Evolutionary conservation across 2,113 vertebrate species (phyloP), one percentile per base, ranked within the genome.

Genomic region (Misgurnus mizolepis): DNA sequence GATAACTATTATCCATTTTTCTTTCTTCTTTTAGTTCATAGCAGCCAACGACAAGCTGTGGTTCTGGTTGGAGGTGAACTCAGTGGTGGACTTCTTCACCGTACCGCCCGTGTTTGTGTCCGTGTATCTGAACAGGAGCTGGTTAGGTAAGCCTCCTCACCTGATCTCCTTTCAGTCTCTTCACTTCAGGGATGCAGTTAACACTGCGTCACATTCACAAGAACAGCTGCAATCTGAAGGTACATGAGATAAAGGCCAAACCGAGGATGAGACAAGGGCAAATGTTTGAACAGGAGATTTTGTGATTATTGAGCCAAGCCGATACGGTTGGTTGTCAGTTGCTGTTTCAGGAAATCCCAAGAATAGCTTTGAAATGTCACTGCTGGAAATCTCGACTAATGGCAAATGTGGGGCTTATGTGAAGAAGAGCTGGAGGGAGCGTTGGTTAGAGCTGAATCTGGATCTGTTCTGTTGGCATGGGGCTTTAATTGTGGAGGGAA

Each of bases 31-130:
- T 76, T 91, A 99, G 97, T 99, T 99, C 89, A 99, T 99, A 90
- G 97, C 97, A 90, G 98, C 98, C 93, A 99, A 98, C 41, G 98
- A 99, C 90, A 99, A 99, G 89, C 94, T 99, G 85, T 99, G 98
- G 98, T 99, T 99, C 92, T 99, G 98, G 98, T 90, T 99, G 88
- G 98, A 99, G 93, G 98, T 99, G 91, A 99, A 99, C 89, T 99
- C 98, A 6, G 97, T 99, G 78, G 98, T 99, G 80, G 98, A 99
- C 92, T 99, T 99, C 95, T 99, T 99, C 94, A 99, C 98, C 0
- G 97, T 99, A 45, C 98, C 98, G 81, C 98, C 98, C 0, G 98
- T 99, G 75, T 99, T 99, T 86, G 98, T 99, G 83, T 99, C 97
- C 68, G 98, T 99, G 81, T 99, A 99, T 93, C 91, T 99, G 90